Conservation (phyloP, 2,888 invertebrate genomes). For the Xestia sexstrigata region DNA sequence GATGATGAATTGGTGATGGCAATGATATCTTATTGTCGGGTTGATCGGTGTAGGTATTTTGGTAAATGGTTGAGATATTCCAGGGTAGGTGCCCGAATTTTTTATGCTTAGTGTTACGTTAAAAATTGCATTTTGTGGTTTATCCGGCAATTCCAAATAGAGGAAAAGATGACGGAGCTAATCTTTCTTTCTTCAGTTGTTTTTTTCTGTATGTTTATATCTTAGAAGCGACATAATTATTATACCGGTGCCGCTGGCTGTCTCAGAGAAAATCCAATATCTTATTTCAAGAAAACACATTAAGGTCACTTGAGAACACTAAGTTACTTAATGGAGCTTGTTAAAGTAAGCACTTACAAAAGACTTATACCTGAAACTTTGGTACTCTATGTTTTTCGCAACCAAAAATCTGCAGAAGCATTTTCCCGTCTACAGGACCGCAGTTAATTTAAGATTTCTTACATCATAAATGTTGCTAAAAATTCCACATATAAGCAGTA, state of each 20-base stretch:
- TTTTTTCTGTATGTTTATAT: background rate
- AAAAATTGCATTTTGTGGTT: background rate
- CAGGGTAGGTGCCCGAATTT: background rate
- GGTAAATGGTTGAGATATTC: constrained; percentile 1
- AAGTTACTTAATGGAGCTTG: constrained; percentile 54
- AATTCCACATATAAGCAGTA: constrained; percentile 64
- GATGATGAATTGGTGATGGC: constrained; percentile 61
- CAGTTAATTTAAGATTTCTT: constrained; percentile 43
- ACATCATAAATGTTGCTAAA: constrained; percentile 56
- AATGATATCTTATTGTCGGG: constrained; percentile 36
- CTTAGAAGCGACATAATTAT: background rate
- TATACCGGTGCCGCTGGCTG: constrained; percentile 17
- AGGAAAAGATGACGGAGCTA: background rate
- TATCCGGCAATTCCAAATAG: background rate
- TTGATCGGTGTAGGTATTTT: background rate
- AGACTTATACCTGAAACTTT: constrained; percentile 31
- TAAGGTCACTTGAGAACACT: constrained; percentile 59
- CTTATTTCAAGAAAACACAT: constrained; percentile 44
- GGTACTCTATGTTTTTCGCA: constrained; percentile 11
- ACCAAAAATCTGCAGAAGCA: constrained; percentile 34
- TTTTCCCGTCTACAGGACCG: constrained; percentile 11
- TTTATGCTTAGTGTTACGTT: background rate
- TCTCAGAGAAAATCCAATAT: constrained; percentile 29
- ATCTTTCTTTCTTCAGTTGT: background rate
- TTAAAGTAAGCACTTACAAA: constrained; percentile 51